These are phyloP conservation scores for Neofelis nebulosa DNA, from an alignment of 2,113 vertebrate species.

Conservation along the genomic window DNA sequence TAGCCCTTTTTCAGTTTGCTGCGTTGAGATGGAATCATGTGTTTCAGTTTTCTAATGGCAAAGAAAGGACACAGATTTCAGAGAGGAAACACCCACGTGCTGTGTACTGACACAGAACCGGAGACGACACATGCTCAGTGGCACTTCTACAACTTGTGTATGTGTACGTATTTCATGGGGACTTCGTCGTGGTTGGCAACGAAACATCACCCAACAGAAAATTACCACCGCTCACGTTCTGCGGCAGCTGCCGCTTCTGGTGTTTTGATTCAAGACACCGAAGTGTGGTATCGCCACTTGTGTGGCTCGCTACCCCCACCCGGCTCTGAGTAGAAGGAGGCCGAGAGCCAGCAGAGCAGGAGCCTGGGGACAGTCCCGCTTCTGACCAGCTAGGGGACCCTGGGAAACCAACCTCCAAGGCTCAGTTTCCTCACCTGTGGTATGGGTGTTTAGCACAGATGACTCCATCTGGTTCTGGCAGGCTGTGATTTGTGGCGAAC, in stretches of 20 bases:
- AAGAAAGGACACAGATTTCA: neutral
- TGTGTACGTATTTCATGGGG: neutral
- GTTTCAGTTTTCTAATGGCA: neutral
- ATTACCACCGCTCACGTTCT: neutral
- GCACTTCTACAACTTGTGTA: neutral
- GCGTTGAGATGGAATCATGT: neutral
- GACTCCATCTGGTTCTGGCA: neutral
- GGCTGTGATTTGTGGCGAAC: neutral
- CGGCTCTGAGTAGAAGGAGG: fast-evolving
- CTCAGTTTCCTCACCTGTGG: neutral
- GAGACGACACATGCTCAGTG: neutral
- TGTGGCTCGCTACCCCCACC: too few relatives aligned
- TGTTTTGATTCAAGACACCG: neutral
- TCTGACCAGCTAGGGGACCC: neutral
- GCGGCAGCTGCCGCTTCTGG: neutral
- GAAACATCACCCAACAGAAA: neutral
- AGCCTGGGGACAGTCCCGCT: neutral
- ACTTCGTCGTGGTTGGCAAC: neutral
- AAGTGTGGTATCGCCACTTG: neutral
- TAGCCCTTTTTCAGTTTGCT: neutral
- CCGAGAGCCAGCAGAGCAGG: neutral
- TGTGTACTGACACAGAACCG: neutral
- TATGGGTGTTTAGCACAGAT: neutral
- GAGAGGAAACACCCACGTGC: neutral
- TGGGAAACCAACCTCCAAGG: neutral